Base-by-base conservation (phyloP, 2,888 invertebrate genomes). In the Ophion ventricosus region DNA sequence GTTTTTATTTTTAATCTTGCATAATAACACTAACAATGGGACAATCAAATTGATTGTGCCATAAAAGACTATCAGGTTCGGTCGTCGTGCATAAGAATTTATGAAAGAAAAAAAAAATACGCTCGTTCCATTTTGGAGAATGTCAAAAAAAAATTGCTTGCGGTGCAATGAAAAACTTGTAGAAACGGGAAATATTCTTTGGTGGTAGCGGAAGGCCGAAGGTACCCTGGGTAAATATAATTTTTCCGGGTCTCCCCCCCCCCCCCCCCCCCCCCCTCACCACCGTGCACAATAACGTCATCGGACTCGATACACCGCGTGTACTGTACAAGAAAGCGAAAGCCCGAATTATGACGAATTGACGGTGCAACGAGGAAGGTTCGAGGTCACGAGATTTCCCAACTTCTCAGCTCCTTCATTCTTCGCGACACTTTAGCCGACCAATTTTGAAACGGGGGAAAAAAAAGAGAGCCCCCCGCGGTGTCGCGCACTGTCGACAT, bases 391-490 rank as follows among this genome's bases (percentile, higher is more conserved):
- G 70, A 70, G 35, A 29, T 80, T 83, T 78, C 86, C 87, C 84
- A 83, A 87, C 85, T 88, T 88, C 87, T 88, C 88, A 86, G 84
- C 87, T 86, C 69, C 57, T 61, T 49, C 17, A 64, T 79, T 72
- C 72, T 79, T 79, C n/a, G 26, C 43, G 72, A 72, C 57, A 11
- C 23, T 43, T 35, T 56, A n/a, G 35, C 35, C 49, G 23, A 11
- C 4, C 23, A 43, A n/a, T 43, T 25, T 75, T 61, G 14, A 29
- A 75, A 57, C 56, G 29, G 43, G 17, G 17, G 69, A 17, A 40
- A 74, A 74, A 17, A 14, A 80, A n/a, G n/a, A n/a, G n/a, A 84
- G 35, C 83, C 80, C 87, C 88, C 89, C 84, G 87, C 74, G 29
- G 89, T 73, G 87, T 40, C 35, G 35, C 49, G 73, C 64, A 66